These are phyloP conservation scores for Bombyx mori DNA, from an alignment of 1,140 invertebrate genomes.

Conservation along the genomic window DNA sequence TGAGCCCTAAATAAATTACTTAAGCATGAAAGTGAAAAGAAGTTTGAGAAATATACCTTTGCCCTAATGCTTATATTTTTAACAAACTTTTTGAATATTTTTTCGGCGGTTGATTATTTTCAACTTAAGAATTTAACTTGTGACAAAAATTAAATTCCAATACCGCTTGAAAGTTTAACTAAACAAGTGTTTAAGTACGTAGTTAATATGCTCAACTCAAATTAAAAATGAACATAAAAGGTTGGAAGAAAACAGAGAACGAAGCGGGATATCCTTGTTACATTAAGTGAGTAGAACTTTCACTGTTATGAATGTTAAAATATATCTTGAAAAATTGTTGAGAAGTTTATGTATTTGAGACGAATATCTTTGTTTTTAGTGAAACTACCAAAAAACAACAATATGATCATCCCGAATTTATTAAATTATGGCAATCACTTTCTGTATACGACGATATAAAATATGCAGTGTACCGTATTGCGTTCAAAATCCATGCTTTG, in stretches of 20 bases:
- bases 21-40: too few species aligned
- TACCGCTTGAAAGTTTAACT: too few species aligned
- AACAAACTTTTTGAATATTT: conserved; percentile 16
- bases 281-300: conserved; percentile 68
- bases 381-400: conserved; percentile 57
- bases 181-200: too few species aligned
- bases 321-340: neutral
- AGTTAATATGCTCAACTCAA: too few species aligned
- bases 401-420: conserved; percentile 73
- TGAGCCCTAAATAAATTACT: too few species aligned
- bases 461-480: conserved; percentile 86
- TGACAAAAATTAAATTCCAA: too few species aligned
- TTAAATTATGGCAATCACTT: conserved; percentile 66
- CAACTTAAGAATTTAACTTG: neutral
- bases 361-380: conserved; percentile 34
- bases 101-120: conserved; percentile 26
- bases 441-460: conserved; percentile 82
- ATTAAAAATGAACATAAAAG: conserved; percentile 25
- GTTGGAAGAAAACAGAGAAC: conserved; percentile 69
- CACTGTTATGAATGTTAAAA: conserved; percentile 18
- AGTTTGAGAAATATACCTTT: too few species aligned
- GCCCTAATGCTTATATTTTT: too few species aligned
- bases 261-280: conserved; percentile 73
- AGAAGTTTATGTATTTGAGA: too few species aligned
- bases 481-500: conserved; percentile 82